Conservation (phyloP, 1,140 invertebrate genomes). For the Cephus cinctus region DNA sequence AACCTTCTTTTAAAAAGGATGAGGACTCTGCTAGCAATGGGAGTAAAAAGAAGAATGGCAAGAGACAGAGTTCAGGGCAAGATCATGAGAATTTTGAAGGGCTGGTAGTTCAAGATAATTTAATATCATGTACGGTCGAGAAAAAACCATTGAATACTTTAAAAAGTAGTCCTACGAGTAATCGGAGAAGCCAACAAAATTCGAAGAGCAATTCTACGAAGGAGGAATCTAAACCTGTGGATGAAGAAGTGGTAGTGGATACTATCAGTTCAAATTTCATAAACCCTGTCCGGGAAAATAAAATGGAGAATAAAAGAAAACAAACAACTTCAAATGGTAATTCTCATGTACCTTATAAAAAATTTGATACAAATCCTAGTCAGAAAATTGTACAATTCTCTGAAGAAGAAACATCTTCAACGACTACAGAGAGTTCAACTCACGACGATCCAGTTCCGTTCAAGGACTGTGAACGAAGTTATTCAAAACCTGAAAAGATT, state of each 20-base stretch:
- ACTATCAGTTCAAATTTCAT: conserved; percentile 8
- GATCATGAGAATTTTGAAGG: too few species aligned
- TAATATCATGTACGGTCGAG: conserved; percentile 24
- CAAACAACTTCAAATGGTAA: conserved; percentile 24
- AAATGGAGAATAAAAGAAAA: conserved; percentile 38
- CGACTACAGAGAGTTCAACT: conserved; percentile 69
- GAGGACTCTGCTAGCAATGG: conserved; percentile 13
- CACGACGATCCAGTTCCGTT: conserved; percentile 53
- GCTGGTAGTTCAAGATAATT: too few species aligned
- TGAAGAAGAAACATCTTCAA: conserved; percentile 72
- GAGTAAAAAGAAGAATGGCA: conserved; percentile 26
- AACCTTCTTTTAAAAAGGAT: conserved; percentile 22
- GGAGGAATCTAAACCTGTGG: conserved; percentile 34
- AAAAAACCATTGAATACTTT: too few species aligned
- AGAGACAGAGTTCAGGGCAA: conserved; percentile 20
- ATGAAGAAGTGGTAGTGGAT: conserved; percentile 28
- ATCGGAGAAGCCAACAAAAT: conserved; percentile 25
- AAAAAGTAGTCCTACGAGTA: conserved; percentile 34
- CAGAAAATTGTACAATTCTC: conserved; percentile 49
- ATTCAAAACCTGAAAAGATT: conserved; percentile 48
- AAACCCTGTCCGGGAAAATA: conserved; percentile 27
- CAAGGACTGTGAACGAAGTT: conserved; percentile 37
- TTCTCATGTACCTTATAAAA: conserved; percentile 41
- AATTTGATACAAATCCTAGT: conserved; percentile 40
- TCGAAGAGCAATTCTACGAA: conserved; percentile 23